A percentile compares a stretch with the other conserved stretches of the same genome.
These are phyloP conservation scores for Centruroides vittatus DNA, from an alignment of 1,140 invertebrate species.

Conservation along the genomic window DNA sequence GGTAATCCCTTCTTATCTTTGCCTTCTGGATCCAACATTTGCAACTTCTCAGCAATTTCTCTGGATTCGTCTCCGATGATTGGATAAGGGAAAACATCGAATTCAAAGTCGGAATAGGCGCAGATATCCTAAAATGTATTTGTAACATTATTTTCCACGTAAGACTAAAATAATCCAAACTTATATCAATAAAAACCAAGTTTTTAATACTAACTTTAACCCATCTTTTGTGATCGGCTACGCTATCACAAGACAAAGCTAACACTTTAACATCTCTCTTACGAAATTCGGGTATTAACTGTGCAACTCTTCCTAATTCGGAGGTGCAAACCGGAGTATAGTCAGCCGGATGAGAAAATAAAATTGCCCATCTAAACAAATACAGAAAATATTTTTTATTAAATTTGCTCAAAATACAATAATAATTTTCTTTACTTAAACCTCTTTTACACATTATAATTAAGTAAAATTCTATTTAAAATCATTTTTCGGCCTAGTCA, in stretches of 20 bases:
- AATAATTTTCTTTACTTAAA: too few relatives aligned
- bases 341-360: constrained; percentile 85
- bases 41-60: constrained; percentile 57
- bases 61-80: constrained; percentile 72
- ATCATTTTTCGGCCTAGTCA: too few relatives aligned
- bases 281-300: constrained; percentile 57
- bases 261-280: constrained; percentile 76
- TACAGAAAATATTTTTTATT: background rate
- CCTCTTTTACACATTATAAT: too few relatives aligned
- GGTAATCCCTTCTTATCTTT: constrained; percentile 55
- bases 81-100: constrained; percentile 56
- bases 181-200: too few relatives aligned
- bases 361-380: constrained; percentile 59
- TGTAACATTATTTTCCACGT: too few relatives aligned
- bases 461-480: too few relatives aligned
- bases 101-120: constrained; percentile 50
- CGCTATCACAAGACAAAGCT: constrained; percentile 75
- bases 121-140: constrained; percentile 45
- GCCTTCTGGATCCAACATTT: constrained; percentile 81
- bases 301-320: constrained; percentile 62
- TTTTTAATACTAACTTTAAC: constrained; percentile 40
- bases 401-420: too few relatives aligned
- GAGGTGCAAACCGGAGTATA: constrained; percentile 91
- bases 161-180: too few relatives aligned
- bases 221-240: constrained; percentile 67